Percentiles rank a stretch among this genome's conserved stretches.
These are phyloP conservation scores for Drosophila infuscata DNA, from an alignment of 2,888 invertebrate genomes.

Conservation along the genomic window DNA sequence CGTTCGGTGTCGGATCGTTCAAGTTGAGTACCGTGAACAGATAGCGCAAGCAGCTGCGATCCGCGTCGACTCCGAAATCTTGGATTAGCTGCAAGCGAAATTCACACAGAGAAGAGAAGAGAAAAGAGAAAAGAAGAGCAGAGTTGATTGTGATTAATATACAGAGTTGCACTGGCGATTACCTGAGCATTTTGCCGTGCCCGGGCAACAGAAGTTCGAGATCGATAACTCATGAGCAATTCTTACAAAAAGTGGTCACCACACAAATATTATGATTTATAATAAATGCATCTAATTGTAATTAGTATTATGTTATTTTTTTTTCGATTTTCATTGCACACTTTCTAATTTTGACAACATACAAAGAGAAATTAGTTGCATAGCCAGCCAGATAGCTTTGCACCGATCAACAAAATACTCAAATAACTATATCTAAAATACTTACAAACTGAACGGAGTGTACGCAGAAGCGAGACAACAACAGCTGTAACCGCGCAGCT, in stretches of 20 bases:
- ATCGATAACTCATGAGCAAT: conserved; percentile 61
- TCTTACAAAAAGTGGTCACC: conserved; percentile 39
- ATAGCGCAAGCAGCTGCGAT: conserved; percentile 97
- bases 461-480: conserved; percentile 70
- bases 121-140: conserved; percentile 7
- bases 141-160: conserved; percentile 34
- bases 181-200: conserved; percentile 60
- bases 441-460: conserved; percentile 36
- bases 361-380: conserved; percentile 45
- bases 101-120: neutral
- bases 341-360: conserved; percentile 66
- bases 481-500: conserved; percentile 72
- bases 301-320: conserved; percentile 45
- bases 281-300: conserved; percentile 54
- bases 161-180: conserved; percentile 22
- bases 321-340: conserved; percentile 65
- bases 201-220: conserved; percentile 52
- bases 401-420: conserved; percentile 14
- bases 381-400: conserved; percentile 44
- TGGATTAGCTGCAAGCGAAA: conserved; percentile 89
- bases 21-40: conserved; percentile 96
- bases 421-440: neutral
- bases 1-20: conserved; percentile 87
- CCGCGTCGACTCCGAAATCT: conserved; percentile 97
- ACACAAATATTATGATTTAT: conserved; percentile 50